Percentiles rank a stretch among this genome's conserved stretches.
phyloP scores from a whole-genome alignment of 2,888 invertebrate species.

The Ctena decussata region DNA sequence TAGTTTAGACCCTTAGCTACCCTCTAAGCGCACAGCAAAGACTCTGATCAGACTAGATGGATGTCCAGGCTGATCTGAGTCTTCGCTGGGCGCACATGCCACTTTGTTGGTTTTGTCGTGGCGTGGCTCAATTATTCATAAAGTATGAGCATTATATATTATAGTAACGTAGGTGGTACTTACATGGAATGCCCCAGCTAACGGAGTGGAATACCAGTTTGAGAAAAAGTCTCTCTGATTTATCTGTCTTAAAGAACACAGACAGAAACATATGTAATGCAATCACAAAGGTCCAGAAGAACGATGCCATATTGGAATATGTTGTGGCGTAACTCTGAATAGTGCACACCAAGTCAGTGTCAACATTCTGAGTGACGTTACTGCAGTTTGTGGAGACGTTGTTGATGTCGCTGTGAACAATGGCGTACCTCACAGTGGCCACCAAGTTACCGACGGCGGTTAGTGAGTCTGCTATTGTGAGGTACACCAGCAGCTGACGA shows the following conservation, averaged over 20 bases:
- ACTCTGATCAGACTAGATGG: too few relatives aligned
- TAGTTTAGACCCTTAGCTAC: too few relatives aligned
- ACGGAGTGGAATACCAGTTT: neutral
- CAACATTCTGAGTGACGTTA: neutral
- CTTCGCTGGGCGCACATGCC: too few relatives aligned
- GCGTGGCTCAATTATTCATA: too few relatives aligned
- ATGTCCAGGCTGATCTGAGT: too few relatives aligned
- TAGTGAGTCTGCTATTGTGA: conserved; percentile 65
- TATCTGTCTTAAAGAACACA: conserved; percentile 9
- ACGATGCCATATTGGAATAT: conserved; percentile 54
- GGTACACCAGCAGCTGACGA: conserved; percentile 60
- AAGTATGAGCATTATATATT: too few relatives aligned
- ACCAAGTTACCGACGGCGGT: conserved; percentile 61
- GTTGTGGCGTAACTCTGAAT: conserved; percentile 60
- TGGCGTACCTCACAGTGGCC: conserved; percentile 46
- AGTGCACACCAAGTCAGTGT: conserved; percentile 26
- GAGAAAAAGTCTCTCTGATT: neutral
- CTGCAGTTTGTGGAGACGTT: neutral
- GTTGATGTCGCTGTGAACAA: conserved; percentile 19
- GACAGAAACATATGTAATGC: conserved; percentile 47
- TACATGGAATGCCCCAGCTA: neutral
- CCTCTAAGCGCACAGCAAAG: too few relatives aligned
- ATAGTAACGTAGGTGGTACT: too few relatives aligned
- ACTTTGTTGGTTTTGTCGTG: too few relatives aligned
- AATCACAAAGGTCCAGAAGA: conserved; percentile 56